Evolutionary conservation across 2,888 invertebrate genomes (phyloP), one percentile per base, ranked within the genome.

Genomic region (Blera fallax): DNA sequence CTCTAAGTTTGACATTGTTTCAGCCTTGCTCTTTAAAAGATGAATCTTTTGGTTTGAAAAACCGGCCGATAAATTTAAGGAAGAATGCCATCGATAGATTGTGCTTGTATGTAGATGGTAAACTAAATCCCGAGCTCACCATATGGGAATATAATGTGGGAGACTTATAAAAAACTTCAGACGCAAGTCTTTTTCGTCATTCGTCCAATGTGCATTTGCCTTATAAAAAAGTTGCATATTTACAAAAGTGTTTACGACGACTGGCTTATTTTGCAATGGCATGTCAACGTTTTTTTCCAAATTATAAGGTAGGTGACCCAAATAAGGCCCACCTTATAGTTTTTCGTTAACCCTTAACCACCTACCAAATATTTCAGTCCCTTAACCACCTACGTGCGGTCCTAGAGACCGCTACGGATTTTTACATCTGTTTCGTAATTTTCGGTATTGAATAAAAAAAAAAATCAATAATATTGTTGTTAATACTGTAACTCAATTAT

Each of bases 1-100:
- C 16, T 56, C 14, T n/a, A 62, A 29, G 14, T 29, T 45, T 62
- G 62, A 27, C 62, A 62, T 62, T n/a, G 45, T 45, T 45, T 45
- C 45, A 4, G 18, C 45, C 18, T 45, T 45, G 14, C 45, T 45
- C 14, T 45, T 45, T 14, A 45, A 45, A 45, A 45, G 45, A 16
- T 45, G 7, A 45, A 45, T 45, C 18, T 18, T 45, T 45, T 45
- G 45, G 18, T n/a, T 18, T 18, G 45, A 45, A 18, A 45, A 45
- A 2, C 45, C 45, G 18, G 45, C 45, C 18, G 45, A 18, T 45
- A 45, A 45, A 18, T 18, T 45, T 18, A 45, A 45, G 8, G 45
- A 16, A 14, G 45, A 45, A 45, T 45, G 45, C 45, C 45, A 18
- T 45, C 45, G n/a, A 45, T 45, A 45, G n/a, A 45, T 45, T 45